Conservation (phyloP, 2,797 vertebrate species). For the Sylvia borin region DNA sequence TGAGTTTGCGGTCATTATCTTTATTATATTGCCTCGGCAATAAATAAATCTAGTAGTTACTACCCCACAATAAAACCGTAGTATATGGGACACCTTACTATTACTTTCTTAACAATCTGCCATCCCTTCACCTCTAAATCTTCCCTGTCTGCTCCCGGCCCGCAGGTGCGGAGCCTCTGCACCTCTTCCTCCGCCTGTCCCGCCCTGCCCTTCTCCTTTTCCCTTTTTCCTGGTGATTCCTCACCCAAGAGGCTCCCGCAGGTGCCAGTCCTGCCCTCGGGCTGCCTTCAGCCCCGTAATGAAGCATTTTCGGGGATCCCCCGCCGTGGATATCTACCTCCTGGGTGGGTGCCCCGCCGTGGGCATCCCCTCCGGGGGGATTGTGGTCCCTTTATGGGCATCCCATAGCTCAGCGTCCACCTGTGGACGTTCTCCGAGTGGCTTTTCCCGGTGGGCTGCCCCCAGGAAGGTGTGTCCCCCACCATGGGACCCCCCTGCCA, state of each 20-base stretch:
- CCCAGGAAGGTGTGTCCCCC: background rate
- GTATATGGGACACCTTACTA: slow-evolving; percentile 71
- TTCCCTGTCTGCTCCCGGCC: slow-evolving; percentile 42
- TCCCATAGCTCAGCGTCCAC: background rate
- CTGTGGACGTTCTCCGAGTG: background rate
- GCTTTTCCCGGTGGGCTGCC: background rate
- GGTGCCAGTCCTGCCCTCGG: background rate
- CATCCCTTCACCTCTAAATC: slow-evolving; percentile 68
- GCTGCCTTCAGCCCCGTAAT: background rate
- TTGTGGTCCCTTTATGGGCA: background rate
- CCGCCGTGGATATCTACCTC: background rate
- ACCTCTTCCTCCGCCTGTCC: background rate
- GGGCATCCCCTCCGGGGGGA: background rate
- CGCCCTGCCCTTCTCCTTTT: background rate
- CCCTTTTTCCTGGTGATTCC: background rate
- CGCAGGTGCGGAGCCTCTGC: slow-evolving; percentile 41
- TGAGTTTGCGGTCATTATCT: slow-evolving; percentile 77
- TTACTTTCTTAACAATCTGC: slow-evolving; percentile 74
- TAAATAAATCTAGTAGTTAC: slow-evolving; percentile 74
- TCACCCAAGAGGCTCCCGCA: background rate
- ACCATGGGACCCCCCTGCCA: background rate
- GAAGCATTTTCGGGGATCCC: background rate
- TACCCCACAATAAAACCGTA: slow-evolving; percentile 72
- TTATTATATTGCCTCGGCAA: slow-evolving; percentile 72
- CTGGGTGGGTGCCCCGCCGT: background rate